These are phyloP conservation scores for Hiodon tergisus DNA, from an alignment of 2,113 vertebrate species.

Conservation along the genomic window DNA sequence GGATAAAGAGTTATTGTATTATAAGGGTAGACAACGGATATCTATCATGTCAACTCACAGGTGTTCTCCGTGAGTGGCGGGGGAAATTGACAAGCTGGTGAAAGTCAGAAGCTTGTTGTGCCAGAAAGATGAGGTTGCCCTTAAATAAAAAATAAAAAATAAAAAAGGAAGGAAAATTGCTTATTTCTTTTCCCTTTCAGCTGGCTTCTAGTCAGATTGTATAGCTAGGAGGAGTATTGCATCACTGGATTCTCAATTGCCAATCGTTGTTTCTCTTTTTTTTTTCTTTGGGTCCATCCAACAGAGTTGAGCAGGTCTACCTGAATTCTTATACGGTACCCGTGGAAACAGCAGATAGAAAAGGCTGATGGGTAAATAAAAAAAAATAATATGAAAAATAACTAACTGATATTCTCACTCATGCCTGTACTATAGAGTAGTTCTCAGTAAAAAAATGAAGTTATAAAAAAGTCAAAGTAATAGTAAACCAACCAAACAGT, in stretches of 20 bases:
- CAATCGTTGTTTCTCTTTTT: not conserved
- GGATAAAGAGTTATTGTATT: slow-evolving; percentile 14
- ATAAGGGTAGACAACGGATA: slow-evolving; percentile 4
- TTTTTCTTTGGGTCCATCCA: not conserved
- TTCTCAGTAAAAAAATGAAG: no score
- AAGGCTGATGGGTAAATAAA: no score
- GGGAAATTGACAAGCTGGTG: not conserved
- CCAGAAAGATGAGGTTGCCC: not conserved
- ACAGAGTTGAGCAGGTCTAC: not conserved
- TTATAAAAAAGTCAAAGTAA: no score
- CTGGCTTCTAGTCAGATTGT: not conserved
- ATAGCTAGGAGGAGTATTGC: not conserved
- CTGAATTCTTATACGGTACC: not conserved
- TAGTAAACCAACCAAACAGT: no score
- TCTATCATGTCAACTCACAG: not conserved
- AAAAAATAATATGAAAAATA: no score
- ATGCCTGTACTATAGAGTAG: no score
- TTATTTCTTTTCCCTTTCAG: not conserved
- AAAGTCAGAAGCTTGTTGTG: not conserved
- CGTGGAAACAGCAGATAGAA: not conserved
- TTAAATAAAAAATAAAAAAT: not conserved
- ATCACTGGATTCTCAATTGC: not conserved
- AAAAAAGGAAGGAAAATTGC: not conserved
- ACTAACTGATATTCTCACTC: no score
- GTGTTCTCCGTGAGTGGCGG: slow-evolving; percentile 2